phyloP scores from a whole-genome alignment of 2,797 vertebrate species.

The Coracias cyanogaster region DNA sequence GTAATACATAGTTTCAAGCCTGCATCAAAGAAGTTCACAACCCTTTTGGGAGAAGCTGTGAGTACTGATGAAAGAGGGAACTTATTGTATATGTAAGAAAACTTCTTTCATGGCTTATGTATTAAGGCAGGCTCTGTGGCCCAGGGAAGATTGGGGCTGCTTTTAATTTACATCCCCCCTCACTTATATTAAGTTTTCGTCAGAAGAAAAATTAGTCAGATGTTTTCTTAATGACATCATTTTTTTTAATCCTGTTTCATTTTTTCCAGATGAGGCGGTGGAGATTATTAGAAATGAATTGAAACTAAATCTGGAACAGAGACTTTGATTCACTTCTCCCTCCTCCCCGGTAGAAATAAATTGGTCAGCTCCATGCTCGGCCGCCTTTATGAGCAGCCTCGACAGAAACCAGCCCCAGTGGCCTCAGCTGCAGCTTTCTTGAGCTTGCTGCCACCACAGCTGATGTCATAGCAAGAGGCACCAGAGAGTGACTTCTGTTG shows the following conservation, averaged over 20 bases:
- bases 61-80: constrained; percentile 77
- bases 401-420: constrained; percentile 15
- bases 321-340: constrained; percentile 66
- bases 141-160: constrained; percentile 68
- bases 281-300: constrained; percentile 65
- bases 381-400: constrained; percentile 54
- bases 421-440: not conserved
- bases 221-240: constrained; percentile 70
- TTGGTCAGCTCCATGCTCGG: constrained; percentile 31
- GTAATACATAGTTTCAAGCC: constrained; percentile 72
- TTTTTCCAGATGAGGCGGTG: constrained; percentile 63
- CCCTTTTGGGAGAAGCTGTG: constrained; percentile 73
- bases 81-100: constrained; percentile 78
- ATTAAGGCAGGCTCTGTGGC: constrained; percentile 68
- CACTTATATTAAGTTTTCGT: constrained; percentile 67
- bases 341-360: constrained; percentile 46
- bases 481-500: not conserved
- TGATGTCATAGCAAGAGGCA: constrained; percentile 38
- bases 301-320: constrained; percentile 67
- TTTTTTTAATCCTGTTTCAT: constrained; percentile 72
- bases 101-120: constrained; percentile 76
- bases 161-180: constrained; percentile 74
- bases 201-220: constrained; percentile 73
- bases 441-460: not conserved
- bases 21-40: constrained; percentile 77